Base-by-base conservation (phyloP, 2,113 vertebrate genomes). In the Morone chrysops region DNA sequence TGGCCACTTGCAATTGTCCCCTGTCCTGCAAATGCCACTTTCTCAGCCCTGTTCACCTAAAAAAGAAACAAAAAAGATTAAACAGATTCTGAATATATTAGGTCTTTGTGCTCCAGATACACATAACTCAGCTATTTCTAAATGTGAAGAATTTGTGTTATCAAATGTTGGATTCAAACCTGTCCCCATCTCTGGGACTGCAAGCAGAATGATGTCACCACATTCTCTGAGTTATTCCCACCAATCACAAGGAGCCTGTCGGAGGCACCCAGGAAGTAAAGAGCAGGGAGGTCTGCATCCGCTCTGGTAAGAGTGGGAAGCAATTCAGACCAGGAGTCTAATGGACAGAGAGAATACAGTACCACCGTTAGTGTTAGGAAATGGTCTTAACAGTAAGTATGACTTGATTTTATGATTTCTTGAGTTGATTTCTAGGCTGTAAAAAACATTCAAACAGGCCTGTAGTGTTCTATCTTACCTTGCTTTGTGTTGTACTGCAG, bases 271-370 rank as follows among this genome's bases (percentile, higher is more conserved):
- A 96, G 89, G 86, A 95, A 96, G 88, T 95, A 93, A 53, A 96
- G 92, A 57, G 85, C 90, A 36, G 95, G 94, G 22, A 96, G 89
- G 53, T 95, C 80, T 22, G 87, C 92, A 11, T 93, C 92, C 2
- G 89, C 83, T 82, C 93, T 91, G 62, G 94, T 94, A 8, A 96
- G 93, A 1, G 95, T 96, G 10, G 94, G 96, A 54, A 95, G 93
- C 16, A 96, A 82, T 75, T 96, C 96, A 70, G 71, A 86, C 96
- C 96, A 96, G 5, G 74, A 85, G 71, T 96, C 96, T 96, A 82
- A 57, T 1, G 63, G 18, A 77, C 7, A 82, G 50, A 67, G 38
- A 56, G 7, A 84, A 67, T 8, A 80, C 3, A 85, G 14, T 53
- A 54, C 1, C 2, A n/a, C 17, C 7, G 11, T 67, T 71, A 16